These are phyloP conservation scores for Taenioides sp. DNA, from an alignment of 2,797 vertebrate species.

Conservation along the genomic window DNA sequence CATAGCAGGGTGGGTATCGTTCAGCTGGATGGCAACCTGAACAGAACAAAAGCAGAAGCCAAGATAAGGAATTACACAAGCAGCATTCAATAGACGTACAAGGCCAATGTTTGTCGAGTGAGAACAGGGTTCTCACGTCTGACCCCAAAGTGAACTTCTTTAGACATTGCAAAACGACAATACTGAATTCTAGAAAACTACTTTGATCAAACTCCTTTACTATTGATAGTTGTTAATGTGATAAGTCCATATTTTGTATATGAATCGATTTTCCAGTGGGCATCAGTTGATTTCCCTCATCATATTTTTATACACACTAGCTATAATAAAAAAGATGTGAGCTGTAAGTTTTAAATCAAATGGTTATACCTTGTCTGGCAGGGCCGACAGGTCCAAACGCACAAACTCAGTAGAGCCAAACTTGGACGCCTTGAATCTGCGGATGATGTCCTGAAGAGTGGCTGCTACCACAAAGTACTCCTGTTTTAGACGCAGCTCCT, in stretches of 20 bases:
- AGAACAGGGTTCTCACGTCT: background rate
- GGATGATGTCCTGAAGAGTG: conserved; percentile 94
- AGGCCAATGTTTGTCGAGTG: background rate
- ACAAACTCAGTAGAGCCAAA: conserved; percentile 76
- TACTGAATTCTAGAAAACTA: no score
- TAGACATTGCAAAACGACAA: no score
- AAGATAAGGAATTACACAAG: background rate
- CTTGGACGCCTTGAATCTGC: conserved; percentile 92
- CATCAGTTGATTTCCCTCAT: no score
- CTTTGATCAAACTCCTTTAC: no score
- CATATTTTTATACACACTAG: background rate
- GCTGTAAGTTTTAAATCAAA: no score
- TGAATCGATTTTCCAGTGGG: background rate
- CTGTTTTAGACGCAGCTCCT: conserved; percentile 94
- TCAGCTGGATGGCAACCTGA: conserved; percentile 94
- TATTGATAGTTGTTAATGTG: no score
- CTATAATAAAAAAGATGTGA: background rate
- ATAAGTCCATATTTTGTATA: background rate
- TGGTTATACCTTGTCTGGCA: conserved; percentile 86
- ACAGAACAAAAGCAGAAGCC: conserved; percentile 12
- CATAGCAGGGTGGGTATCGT: conserved; percentile 93
- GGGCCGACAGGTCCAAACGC: conserved; percentile 49
- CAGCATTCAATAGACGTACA: background rate
- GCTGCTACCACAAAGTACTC: conserved; percentile 96
- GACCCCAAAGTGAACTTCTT: background rate